These are phyloP conservation scores for Cephus pygmeus DNA, from an alignment of 2,888 invertebrate species.

Conservation along the genomic window DNA sequence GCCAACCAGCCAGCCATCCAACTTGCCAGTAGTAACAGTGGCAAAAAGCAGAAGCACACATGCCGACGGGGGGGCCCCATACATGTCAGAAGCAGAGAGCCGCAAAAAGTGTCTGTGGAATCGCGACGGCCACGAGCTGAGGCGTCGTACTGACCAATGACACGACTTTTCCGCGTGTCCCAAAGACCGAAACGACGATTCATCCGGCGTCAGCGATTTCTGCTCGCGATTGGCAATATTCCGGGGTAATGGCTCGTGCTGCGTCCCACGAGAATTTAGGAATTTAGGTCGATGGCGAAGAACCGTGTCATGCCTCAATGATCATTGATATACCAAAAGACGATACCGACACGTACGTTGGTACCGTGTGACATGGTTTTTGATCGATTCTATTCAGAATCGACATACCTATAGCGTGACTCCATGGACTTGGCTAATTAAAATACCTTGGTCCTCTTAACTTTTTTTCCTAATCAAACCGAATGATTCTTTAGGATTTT, in stretches of 20 bases:
- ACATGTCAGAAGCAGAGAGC: neutral
- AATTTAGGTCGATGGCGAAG: neutral
- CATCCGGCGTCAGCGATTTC: constrained; percentile 4
- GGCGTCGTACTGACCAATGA: neutral
- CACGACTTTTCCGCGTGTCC: neutral
- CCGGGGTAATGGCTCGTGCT: neutral
- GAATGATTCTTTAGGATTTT: neutral
- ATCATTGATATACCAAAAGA: neutral
- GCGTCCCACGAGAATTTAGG: neutral
- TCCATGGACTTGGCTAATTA: neutral
- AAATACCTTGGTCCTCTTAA: neutral
- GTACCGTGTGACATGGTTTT: neutral
- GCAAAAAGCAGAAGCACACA: constrained; percentile 2
- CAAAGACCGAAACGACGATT: neutral
- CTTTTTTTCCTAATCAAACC: neutral
- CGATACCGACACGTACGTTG: neutral
- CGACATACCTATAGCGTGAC: neutral
- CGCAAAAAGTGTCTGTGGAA: neutral
- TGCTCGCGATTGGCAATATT: neutral
- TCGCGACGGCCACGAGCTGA: neutral
- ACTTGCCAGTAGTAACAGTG: neutral
- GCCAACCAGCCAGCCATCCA: neutral
- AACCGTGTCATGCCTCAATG: neutral
- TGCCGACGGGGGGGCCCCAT: neutral
- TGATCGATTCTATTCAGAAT: neutral